These are phyloP conservation scores for Sphaerodactylus townsendi DNA, from an alignment of 2,113 vertebrate genomes.

Conservation along the genomic window DNA sequence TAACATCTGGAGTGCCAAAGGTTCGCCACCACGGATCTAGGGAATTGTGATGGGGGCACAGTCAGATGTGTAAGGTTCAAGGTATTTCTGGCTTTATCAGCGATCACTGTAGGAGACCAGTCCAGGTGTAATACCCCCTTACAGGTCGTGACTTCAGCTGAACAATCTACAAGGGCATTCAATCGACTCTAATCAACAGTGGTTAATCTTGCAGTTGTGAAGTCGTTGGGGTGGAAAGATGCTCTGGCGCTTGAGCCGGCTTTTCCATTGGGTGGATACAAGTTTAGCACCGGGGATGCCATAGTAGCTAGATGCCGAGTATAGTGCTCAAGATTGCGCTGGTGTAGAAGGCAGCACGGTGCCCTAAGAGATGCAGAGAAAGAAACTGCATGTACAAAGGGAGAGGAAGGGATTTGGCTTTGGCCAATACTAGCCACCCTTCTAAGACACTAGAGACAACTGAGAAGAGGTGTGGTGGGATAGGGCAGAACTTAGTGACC, in stretches of 20 bases:
- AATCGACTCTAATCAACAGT: background rate
- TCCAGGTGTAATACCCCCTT: background rate
- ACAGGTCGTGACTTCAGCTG: background rate
- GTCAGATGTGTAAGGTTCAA: conserved; percentile 30
- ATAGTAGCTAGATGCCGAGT: background rate
- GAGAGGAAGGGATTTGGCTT: background rate
- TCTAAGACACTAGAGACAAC: background rate
- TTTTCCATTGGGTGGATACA: background rate
- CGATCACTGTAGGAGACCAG: too few relatives aligned
- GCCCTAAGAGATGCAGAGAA: background rate
- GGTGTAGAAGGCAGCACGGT: background rate
- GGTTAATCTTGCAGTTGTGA: background rate
- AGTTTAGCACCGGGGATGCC: background rate
- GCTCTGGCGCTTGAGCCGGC: background rate
- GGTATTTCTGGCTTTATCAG: background rate
- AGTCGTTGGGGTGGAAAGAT: background rate
- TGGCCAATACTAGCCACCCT: background rate
- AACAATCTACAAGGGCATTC: background rate
- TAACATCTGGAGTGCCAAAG: too few relatives aligned
- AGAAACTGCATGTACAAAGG: too few relatives aligned
- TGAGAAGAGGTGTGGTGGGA: background rate
- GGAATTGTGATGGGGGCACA: background rate
- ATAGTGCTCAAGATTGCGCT: background rate
- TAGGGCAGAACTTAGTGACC: background rate
- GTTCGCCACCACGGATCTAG: too few relatives aligned